Evolutionary conservation across 2,113 vertebrate species (phyloP), one percentile per base, ranked within the genome.

Genomic region (Collichthys lucidus): DNA sequence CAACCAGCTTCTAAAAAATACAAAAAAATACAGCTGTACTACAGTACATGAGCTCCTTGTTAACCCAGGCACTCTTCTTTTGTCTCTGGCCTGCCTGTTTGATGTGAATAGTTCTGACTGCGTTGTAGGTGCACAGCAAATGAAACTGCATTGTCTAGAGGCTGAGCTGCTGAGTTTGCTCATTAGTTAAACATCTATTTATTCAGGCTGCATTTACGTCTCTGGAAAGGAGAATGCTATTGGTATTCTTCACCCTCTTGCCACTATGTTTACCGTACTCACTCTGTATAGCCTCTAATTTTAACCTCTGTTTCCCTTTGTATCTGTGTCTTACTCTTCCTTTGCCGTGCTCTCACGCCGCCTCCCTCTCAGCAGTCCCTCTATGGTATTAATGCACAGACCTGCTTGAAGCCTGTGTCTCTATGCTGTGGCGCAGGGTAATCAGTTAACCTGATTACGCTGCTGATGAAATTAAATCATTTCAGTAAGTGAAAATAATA

Each of bases 381-480:
- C 68, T 80, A 76, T 82, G 61, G 68, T 88, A 87, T 93, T 89
- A 91, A 87, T 84, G 84, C 88, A 80, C 78, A 61, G 67, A 47
- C 79, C 81, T 85, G 88, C 89, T 84, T 87, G 85, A 92, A 92
- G 77, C 74, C 79, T 80, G 81, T 89, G 73, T 90, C 82, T 86
- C 82, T 87, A 80, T 84, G 84, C 86, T 79, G 88, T 74, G 78
- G 87, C 50, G 4, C 82, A 75, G 76, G 84, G 79, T 92, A 93
- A 94, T 95, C 93, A 92, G 90, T 93, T 94, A 94, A 94, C 92
- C 92, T 93, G 92, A 95, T 96, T 95, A 94, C 40, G 49, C 87
- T 46, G 78, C 88, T 93, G 91, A 95, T 95, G 83, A 93, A 94
- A 94, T 95, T 91, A 92, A 92, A 93, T 95, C 76, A 94, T 93